These are phyloP conservation scores for Agrotis ipsilon DNA, from an alignment of 2,888 invertebrate genomes.

Conservation along the genomic window DNA sequence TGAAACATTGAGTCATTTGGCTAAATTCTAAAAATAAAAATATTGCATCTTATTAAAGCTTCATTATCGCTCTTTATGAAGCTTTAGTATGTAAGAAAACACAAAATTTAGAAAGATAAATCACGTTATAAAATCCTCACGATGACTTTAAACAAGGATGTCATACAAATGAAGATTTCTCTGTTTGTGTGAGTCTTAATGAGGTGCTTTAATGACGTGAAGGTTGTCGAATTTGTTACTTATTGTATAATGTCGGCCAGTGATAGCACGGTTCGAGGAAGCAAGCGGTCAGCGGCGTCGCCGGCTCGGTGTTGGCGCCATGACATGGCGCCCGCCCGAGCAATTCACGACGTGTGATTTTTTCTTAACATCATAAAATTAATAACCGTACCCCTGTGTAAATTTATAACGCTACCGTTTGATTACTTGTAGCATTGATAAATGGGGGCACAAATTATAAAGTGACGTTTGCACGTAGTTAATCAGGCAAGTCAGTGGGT, in stretches of 20 bases:
- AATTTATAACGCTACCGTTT: constrained; percentile 68
- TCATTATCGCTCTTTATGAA: constrained; percentile 33
- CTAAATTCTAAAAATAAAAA: not conserved
- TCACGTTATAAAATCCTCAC: constrained; percentile 43
- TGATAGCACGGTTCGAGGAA: constrained; percentile 86
- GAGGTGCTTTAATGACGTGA: constrained; percentile 64
- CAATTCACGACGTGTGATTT: constrained; percentile 77
- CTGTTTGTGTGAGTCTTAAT: constrained; percentile 59
- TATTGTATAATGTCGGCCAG: constrained; percentile 78
- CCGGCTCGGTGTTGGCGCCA: constrained; percentile 82
- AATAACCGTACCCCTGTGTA: constrained; percentile 72
- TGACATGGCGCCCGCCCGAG: constrained; percentile 80
- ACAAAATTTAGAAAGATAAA: constrained; percentile 34
- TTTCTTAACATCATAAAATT: constrained; percentile 79
- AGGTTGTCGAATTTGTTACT: constrained; percentile 70
- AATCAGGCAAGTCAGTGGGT: constrained; percentile 33
- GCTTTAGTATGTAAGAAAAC: constrained; percentile 22
- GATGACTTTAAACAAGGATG: constrained; percentile 52
- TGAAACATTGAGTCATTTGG: constrained; percentile 25
- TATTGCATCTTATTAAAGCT: constrained; percentile 23
- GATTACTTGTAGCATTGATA: constrained; percentile 62
- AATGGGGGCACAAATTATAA: constrained; percentile 16
- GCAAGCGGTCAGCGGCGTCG: constrained; percentile 78
- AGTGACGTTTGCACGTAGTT: constrained; percentile 17
- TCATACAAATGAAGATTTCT: constrained; percentile 65